Base-by-base conservation (phyloP, 2,113 vertebrate species). In the Prolemur simus region DNA sequence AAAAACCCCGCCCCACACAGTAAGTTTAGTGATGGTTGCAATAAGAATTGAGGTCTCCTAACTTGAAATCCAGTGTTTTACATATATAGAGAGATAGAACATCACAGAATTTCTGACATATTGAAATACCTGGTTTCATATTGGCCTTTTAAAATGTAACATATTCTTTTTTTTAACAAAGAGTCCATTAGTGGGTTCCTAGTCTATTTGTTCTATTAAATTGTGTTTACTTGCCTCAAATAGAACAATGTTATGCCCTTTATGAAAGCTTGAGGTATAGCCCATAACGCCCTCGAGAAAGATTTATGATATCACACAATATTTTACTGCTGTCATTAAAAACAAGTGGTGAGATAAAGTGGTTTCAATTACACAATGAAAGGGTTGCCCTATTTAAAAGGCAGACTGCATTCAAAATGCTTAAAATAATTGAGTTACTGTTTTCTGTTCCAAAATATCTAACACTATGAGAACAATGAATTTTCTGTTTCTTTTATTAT, bases 271-370 rank as follows among this genome's bases (percentile, higher is more conserved):
- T 92, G 56, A 94, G 68, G 18, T 56, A 87, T 92, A 73, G 66
- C 91, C 84, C 29, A 47, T 85, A 94, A 94, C 9, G 45, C 45
- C 47, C 69, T 87, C 39, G 68, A 96, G 85, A 95, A 96, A 97
- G 58, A 96, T 85, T 94, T 87, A 92, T 58, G 27, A 84, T 78
- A 54, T 95, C 89, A 83, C 45, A 66, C 60, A 87, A 47, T 88
- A 89, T 96, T 97, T 96, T 89, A 88, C 71, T 56, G 39, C 52
- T 96, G 77, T 92, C 85, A 96, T 94, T 97, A 96, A 96, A 97
- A 97, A 74, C 27, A 90, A 97, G 74, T 89, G 42, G 34, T 93
- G 45, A 96, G 58, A 97, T 85, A 92, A 84, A 96, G 54, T 87
- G 42, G 39, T 96, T 95, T 87, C 90, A 95, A 95, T 95, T 88